phyloP scores from a whole-genome alignment of 2,113 vertebrate species.

The Hippopotamus amphibius region DNA sequence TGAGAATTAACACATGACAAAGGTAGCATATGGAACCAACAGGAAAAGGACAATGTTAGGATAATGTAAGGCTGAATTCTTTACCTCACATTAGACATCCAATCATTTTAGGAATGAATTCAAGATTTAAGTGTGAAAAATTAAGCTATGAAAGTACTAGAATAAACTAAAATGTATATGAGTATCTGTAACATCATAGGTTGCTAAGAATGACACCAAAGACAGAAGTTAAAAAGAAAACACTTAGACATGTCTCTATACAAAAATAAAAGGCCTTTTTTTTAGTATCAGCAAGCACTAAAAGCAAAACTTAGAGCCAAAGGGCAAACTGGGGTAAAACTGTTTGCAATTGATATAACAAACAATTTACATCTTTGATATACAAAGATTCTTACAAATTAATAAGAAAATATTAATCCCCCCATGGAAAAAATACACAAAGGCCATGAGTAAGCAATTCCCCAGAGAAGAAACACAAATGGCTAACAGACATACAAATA shows the following conservation, averaged over 20 bases:
- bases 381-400: slow-evolving; percentile 4
- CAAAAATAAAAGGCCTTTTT: not conserved
- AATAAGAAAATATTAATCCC: slow-evolving; percentile 36
- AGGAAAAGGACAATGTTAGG: not conserved
- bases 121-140: slow-evolving; percentile 8
- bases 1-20: slow-evolving; percentile 35
- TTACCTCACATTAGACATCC: not conserved
- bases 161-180: slow-evolving; percentile 24
- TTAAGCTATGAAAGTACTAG: not conserved
- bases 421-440: slow-evolving; percentile 33
- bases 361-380: slow-evolving; percentile 40
- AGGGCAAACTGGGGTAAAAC: not conserved
- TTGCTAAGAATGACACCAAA: not conserved
- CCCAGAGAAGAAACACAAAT: slow-evolving; percentile 21
- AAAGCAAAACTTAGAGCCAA: not conserved
- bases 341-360: not conserved
- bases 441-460: not conserved
- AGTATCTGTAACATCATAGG: not conserved
- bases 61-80: not conserved
- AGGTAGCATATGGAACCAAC: not conserved
- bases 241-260: not conserved
- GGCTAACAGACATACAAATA: not conserved
- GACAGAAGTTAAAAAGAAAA: slow-evolving; percentile 10
- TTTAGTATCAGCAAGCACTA: not conserved
- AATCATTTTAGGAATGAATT: slow-evolving; percentile 2